Evolutionary conservation across 1,140 invertebrate species (phyloP).

Genomic region (Samia ricini): DNA sequence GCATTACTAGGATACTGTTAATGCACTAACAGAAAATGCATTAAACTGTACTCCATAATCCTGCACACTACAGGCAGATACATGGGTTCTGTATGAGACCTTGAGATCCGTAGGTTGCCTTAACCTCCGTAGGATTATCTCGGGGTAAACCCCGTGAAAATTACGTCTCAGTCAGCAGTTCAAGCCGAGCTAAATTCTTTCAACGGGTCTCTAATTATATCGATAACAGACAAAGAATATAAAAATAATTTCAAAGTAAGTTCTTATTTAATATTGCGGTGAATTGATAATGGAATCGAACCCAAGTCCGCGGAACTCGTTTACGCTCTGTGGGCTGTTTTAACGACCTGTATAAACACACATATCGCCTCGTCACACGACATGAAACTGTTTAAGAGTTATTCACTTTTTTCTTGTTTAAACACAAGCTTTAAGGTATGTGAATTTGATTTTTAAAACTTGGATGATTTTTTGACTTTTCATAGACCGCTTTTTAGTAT

Average conservation of each 20-base stretch:
- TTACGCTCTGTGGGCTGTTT: conserved; percentile 8
- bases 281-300: not conserved
- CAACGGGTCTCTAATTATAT: not conserved
- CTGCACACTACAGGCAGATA: too few relatives aligned
- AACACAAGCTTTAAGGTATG: not conserved
- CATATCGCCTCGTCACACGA: not conserved
- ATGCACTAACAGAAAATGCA: too few relatives aligned
- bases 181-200: not conserved
- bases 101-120: too few relatives aligned
- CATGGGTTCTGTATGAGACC: too few relatives aligned
- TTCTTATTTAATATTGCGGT: too few relatives aligned
- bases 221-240: not conserved
- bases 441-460: not conserved
- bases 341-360: not conserved
- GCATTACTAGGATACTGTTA: too few relatives aligned
- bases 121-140: not conserved
- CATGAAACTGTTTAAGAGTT: not conserved
- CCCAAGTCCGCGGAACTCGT: not conserved
- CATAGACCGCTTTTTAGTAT: too few relatives aligned
- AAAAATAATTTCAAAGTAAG: too few relatives aligned
- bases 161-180: not conserved
- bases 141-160: not conserved
- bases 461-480: too few relatives aligned
- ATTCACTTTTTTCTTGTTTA: not conserved
- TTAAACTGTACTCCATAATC: too few relatives aligned